A percentile compares a stretch with the other conserved stretches of the same genome.
Conservation (phyloP, 2,797 vertebrate genomes). For the Periparus ater region DNA sequence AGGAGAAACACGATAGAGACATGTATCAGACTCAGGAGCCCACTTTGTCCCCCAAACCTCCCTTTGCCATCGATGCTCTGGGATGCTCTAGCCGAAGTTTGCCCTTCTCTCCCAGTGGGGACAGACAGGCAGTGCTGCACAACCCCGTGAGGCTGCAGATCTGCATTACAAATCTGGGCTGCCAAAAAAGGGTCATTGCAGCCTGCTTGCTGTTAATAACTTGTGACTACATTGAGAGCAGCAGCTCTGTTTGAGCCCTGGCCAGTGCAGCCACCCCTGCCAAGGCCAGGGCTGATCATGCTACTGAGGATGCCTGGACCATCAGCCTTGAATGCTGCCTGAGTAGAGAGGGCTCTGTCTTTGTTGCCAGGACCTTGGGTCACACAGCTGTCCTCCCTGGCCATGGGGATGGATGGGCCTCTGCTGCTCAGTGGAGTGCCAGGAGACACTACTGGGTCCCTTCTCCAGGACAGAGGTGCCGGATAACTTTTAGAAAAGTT, state of each 20-base stretch:
- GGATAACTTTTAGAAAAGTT: neutral
- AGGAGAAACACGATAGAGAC: neutral
- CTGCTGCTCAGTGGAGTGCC: neutral
- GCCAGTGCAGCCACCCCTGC: neutral
- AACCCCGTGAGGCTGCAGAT: neutral
- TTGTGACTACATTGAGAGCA: neutral
- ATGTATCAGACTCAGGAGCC: rapidly evolving
- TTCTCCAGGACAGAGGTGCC: neutral
- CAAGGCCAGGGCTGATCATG: neutral
- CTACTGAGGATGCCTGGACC: neutral
- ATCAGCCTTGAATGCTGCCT: rapidly evolving
- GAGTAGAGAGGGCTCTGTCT: neutral
- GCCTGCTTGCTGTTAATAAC: neutral
- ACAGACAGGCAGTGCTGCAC: neutral
- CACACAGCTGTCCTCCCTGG: neutral
- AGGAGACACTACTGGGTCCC: neutral
- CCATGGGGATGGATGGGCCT: neutral
- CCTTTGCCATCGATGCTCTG: rapidly evolving
- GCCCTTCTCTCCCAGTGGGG: neutral
- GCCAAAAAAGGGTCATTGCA: neutral
- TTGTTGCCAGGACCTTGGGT: neutral
- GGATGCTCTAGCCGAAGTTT: neutral
- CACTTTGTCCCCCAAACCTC: neutral
- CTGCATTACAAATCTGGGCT: neutral
- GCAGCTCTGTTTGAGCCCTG: neutral